These are phyloP conservation scores for Pteropus alecto DNA, from an alignment of 2,113 vertebrate species.

Conservation along the genomic window DNA sequence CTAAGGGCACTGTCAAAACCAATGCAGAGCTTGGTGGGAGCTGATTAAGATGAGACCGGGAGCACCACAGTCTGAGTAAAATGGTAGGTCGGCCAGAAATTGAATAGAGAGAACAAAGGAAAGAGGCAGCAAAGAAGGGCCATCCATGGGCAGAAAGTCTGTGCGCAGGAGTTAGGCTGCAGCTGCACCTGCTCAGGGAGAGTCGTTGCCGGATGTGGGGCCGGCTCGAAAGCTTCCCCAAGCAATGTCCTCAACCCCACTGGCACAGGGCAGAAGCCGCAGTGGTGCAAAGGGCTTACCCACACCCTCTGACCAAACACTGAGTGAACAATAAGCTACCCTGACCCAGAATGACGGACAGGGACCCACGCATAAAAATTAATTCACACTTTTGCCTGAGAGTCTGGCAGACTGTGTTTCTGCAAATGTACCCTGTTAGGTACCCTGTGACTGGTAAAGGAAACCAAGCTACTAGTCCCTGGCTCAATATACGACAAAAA, in stretches of 20 bases:
- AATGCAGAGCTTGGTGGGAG: background rate
- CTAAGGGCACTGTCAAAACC: background rate
- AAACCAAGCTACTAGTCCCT: background rate
- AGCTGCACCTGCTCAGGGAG: background rate
- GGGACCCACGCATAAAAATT: background rate
- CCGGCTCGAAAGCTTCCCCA: background rate
- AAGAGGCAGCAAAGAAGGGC: background rate
- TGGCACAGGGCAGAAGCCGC: background rate
- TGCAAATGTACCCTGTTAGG: background rate
- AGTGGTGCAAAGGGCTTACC: background rate
- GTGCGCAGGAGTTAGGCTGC: background rate
- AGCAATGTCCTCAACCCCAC: background rate
- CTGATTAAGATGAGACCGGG: background rate
- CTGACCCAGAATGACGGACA: background rate
- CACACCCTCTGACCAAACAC: background rate
- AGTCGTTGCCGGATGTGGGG: background rate
- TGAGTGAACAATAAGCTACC: background rate
- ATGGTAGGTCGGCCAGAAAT: background rate
- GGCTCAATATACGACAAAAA: background rate
- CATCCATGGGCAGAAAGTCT: background rate
- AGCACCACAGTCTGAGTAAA: background rate
- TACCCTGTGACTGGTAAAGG: background rate
- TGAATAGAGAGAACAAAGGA: background rate
- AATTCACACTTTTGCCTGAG: background rate
- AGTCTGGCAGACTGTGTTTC: background rate